These are phyloP conservation scores for Rallus crepitans DNA, from an alignment of 2,797 vertebrate species.

Conservation along the genomic window DNA sequence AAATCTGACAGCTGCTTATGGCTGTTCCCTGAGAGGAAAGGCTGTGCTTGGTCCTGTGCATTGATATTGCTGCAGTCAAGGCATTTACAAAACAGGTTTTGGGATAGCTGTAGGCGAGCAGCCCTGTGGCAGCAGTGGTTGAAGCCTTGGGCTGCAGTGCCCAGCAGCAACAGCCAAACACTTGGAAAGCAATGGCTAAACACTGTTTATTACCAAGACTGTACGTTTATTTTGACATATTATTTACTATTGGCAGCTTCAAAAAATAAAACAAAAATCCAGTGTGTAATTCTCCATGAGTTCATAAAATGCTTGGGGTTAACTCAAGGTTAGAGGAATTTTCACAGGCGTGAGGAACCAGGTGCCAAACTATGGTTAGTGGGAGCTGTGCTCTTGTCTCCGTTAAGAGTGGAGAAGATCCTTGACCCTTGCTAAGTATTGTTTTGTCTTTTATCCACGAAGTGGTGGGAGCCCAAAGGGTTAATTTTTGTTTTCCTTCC, in stretches of 20 bases:
- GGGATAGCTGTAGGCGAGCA: neutral
- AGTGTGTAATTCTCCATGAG: neutral
- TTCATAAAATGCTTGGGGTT: neutral
- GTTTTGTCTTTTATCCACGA: neutral
- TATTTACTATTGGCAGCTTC: neutral
- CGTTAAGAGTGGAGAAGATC: neutral
- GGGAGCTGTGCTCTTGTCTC: neutral
- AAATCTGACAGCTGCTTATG: neutral
- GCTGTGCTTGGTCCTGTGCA: neutral
- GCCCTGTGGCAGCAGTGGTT: neutral
- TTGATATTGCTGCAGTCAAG: neutral
- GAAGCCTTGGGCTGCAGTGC: neutral
- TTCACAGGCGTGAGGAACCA: neutral
- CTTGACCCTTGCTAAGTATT: neutral
- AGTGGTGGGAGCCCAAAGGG: neutral
- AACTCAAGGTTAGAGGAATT: neutral
- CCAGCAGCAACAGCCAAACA: neutral
- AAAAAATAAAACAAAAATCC: neutral
- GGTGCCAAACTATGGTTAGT: neutral
- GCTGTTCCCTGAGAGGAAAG: neutral
- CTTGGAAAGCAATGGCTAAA: neutral
- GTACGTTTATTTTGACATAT: neutral
- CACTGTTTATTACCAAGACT: neutral
- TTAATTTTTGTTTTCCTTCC: neutral
- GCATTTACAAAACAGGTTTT: neutral